These are phyloP conservation scores for Dusona sp. DNA, from an alignment of 2,888 invertebrate genomes.

Conservation along the genomic window DNA sequence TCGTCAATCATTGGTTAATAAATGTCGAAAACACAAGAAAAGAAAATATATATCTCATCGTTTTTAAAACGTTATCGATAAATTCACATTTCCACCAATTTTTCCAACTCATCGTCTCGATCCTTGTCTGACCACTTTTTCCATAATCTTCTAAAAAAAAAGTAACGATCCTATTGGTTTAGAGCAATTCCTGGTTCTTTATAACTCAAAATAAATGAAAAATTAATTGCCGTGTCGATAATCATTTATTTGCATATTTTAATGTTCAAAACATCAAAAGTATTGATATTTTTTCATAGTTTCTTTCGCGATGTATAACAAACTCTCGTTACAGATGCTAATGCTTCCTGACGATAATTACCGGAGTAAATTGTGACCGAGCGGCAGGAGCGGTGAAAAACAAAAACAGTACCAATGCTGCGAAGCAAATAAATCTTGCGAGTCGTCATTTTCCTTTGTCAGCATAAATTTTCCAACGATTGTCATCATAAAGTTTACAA, in stretches of 20 bases:
- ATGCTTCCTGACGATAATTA: conserved; percentile 52
- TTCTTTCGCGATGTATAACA: not conserved
- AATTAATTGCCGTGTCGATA: not conserved
- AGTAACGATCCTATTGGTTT: not conserved
- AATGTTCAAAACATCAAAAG: not conserved
- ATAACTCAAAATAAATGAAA: not conserved
- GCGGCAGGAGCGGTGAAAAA: conserved; percentile 11
- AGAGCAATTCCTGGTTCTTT: not conserved
- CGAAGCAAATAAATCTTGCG: conserved; percentile 38
- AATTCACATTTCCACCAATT: not conserved
- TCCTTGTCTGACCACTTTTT: not conserved
- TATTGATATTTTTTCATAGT: not conserved
- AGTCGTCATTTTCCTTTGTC: not conserved
- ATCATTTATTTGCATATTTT: not conserved
- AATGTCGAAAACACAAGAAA: not conserved
- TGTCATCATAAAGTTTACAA: not conserved
- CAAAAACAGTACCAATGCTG: conserved; percentile 14
- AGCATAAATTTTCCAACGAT: not conserved
- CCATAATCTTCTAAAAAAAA: not conserved
- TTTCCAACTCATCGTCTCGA: not conserved
- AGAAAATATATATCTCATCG: not conserved
- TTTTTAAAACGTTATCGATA: not conserved
- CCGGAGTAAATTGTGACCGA: conserved; percentile 64
- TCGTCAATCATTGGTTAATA: not conserved
- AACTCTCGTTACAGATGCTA: conserved; percentile 60